A percentile compares a stretch with the other conserved stretches of the same genome.
Conservation (phyloP, 2,113 vertebrate genomes). For the Myotis brandtii region DNA sequence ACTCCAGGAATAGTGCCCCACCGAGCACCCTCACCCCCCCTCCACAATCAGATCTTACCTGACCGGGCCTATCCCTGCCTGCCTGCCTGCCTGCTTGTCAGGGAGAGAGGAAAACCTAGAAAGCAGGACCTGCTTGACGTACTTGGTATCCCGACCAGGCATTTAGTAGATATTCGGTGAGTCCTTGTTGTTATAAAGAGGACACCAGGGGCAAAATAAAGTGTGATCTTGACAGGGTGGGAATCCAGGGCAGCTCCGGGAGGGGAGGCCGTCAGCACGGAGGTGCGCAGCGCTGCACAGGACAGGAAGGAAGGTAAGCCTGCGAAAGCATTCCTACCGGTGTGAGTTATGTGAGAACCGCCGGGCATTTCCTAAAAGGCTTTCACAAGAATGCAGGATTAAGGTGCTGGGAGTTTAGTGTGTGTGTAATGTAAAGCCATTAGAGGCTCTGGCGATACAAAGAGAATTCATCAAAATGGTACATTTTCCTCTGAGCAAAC, state of each 20-base stretch:
- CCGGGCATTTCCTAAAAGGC: conserved; percentile 4
- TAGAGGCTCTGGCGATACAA: neutral
- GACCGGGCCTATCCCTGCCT: neutral
- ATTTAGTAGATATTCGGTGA: neutral
- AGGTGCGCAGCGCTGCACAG: neutral
- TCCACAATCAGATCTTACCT: neutral
- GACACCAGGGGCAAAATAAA: neutral
- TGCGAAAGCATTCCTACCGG: neutral
- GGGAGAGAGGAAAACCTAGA: neutral
- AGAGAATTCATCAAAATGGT: neutral
- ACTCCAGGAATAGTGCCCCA: neutral
- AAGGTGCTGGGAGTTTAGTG: neutral
- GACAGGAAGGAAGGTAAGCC: conserved; percentile 11
- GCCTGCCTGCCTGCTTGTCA: neutral
- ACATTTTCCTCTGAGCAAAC: neutral
- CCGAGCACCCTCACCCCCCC: neutral
- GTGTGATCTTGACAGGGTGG: neutral
- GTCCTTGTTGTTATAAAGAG: neutral
- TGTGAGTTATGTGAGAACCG: neutral
- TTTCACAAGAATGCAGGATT: conserved; percentile 36
- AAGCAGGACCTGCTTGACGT: neutral
- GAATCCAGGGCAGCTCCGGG: neutral
- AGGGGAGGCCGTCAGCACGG: neutral
- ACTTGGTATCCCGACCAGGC: neutral
- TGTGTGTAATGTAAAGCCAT: conserved; percentile 16